Evolutionary conservation across 2,113 vertebrate genomes (phyloP).

Genomic region (Alouatta palliata): DNA sequence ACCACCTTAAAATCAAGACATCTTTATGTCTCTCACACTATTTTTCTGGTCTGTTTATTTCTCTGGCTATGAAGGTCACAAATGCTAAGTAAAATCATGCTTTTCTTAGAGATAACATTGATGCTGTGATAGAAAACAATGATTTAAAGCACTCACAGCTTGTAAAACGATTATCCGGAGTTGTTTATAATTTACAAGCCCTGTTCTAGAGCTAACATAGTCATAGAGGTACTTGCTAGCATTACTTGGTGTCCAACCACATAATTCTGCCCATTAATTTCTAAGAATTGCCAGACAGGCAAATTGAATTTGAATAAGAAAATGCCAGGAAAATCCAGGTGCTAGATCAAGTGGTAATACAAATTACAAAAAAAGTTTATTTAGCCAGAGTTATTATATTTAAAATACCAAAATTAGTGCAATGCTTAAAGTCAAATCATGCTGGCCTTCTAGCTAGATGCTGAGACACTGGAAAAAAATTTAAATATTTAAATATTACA

Average conservation of each 20-base stretch:
- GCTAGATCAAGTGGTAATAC: neutral
- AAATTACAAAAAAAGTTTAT: neutral
- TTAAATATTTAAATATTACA: neutral
- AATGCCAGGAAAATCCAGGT: neutral
- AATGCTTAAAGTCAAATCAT: neutral
- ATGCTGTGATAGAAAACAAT: constrained; percentile 57
- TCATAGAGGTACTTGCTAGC: neutral
- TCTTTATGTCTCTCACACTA: neutral
- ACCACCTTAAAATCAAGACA: constrained; percentile 21
- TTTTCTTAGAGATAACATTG: constrained; percentile 57
- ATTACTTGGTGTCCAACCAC: neutral
- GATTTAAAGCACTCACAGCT: neutral
- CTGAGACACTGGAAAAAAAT: neutral
- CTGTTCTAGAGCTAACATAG: neutral
- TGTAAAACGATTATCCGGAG: constrained; percentile 43
- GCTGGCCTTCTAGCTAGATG: neutral
- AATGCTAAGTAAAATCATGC: constrained; percentile 51
- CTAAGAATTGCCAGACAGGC: neutral
- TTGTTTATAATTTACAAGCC: constrained; percentile 8
- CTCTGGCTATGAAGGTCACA: constrained; percentile 39
- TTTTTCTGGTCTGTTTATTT: constrained; percentile 56
- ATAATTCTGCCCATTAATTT: neutral
- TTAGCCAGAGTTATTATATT: neutral
- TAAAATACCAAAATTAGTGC: neutral
- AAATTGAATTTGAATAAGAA: neutral